Evolutionary conservation across 2,113 vertebrate species (phyloP).

Genomic region (Burhinus bistriatus): DNA sequence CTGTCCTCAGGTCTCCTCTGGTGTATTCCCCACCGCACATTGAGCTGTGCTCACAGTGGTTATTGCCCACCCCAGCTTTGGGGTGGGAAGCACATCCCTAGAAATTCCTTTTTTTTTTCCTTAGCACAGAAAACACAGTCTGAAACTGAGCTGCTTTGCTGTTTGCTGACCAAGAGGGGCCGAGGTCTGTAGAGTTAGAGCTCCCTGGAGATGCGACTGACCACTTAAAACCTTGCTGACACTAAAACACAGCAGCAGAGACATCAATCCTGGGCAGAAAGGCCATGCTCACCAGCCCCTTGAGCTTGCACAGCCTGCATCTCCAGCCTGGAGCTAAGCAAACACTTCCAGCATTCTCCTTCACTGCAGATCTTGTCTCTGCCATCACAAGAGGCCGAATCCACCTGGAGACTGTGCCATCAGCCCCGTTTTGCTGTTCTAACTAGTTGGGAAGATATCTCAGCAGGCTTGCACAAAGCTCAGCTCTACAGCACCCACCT

Average conservation of each 20-base stretch:
- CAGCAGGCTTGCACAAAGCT: not conserved
- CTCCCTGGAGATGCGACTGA: not conserved
- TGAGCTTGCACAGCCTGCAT: not conserved
- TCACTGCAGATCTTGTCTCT: not conserved
- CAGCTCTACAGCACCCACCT: not conserved
- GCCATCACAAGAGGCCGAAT: not conserved
- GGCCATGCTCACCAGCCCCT: not conserved
- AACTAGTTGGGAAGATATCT: not conserved
- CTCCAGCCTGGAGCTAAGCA: not conserved
- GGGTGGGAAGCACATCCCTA: not conserved
- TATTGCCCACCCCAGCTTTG: not conserved
- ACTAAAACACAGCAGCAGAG: not conserved
- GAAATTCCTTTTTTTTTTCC: not conserved
- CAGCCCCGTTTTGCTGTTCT: not conserved
- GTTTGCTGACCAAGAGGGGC: not conserved
- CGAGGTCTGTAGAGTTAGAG: not conserved
- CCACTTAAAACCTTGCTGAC: not conserved
- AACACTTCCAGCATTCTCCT: not conserved
- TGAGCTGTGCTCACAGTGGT: not conserved
- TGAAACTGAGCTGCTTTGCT: not conserved
- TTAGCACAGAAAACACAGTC: not conserved
- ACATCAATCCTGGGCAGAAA: not conserved
- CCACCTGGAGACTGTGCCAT: not conserved
- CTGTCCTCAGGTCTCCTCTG: not conserved
- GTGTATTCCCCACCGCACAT: not conserved